Base-by-base conservation (phyloP, 2,113 vertebrate genomes). In the Dissostichus mawsoni region DNA sequence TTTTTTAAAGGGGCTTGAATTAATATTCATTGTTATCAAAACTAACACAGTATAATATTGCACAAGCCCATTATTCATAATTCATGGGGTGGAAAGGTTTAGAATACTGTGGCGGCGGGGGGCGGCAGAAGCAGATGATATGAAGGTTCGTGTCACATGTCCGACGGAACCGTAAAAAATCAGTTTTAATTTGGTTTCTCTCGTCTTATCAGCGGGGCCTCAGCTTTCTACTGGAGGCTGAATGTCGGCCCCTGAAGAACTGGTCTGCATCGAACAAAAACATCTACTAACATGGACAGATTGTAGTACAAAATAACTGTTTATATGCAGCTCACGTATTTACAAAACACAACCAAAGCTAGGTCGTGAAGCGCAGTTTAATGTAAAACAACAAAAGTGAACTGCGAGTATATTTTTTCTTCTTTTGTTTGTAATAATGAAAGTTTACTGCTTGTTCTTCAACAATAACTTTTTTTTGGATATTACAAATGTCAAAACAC, bases 61-160 rank as follows among this genome's bases (percentile, higher is more conserved):
- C 93, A 94, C 93, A 80, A 91, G 89, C 93, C 94, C 93, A 92
- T 89, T 88, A 93, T 91, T 91, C 80, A 93, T 92, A 92, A 94
- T 92, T 94, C 87, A 94, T 93, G 87, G 89, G 74, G 81, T 69
- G 66, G 81, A 70, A 61, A 78, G 83, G 66, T 78, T 86, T 86
- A 84, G 71, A 87, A 76, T 75, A 82, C 69, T 78, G 80, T 82
- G 86, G 78, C 57, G 33, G 33, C 4, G 33, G 55, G 79, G 65
- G 82, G 84, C 41, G 41, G 63, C 44, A 53, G 82, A 64, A 25
- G 75, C 63, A 13, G 74, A 74, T 85, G 88, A 91, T 90, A 80
- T 72, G 85, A 59, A 58, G 62, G 84, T 66, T 84, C 72, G 78
- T 65, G 81, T 89, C 76, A 69, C 63, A 65, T 69, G 78, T 86